Base-by-base conservation (phyloP, 2,888 invertebrate genomes). In the Lasioglossum leucozonium region DNA sequence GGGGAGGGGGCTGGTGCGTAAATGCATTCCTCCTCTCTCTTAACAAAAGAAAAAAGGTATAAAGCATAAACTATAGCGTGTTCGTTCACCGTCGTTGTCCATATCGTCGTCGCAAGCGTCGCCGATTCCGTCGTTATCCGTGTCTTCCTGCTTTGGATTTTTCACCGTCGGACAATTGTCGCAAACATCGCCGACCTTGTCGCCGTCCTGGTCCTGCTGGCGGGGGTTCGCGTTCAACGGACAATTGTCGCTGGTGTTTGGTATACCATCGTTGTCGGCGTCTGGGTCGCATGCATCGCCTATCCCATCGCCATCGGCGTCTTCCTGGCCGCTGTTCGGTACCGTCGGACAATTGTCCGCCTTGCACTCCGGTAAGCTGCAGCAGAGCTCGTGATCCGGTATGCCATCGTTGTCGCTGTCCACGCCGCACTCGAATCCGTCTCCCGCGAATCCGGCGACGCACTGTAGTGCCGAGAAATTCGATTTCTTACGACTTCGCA, bases 311-410 rank as follows among this genome's bases (percentile, higher is more conserved):
- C 96, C 95, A 91, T 99, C 99, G 0, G 98, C 97, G 94, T 99
- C 99, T 94, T 99, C 98, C 94, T 99, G 99, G 0, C 99, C 99
- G 0, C 98, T 98, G 95, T 99, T 99, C 0, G 99, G 99, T 0
- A 97, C 97, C 18, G 96, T 95, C 0, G 97, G 96, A 92, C 99
- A 99, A 95, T 99, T 99, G 95, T 99, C 99, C 92, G 96, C 90
- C 0, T 89, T 90, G 79, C 99, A 99, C 75, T 96, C 96, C 1
- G 95, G 93, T 85, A 98, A 97, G 0, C 95, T 93, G 92, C 99
- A 99, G 0, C 96, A 96, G 0, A 99, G 95, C 79, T 96, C 96
- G 30, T 96, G 96, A 95, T 99, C 99, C 0, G 99, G 99, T 96
- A 97, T 98, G 0, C 99, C 98, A 93, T 99, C 99, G 75, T 98